Base-by-base conservation (phyloP, 2,888 invertebrate genomes). In the Chaitophorus viminalis region DNA sequence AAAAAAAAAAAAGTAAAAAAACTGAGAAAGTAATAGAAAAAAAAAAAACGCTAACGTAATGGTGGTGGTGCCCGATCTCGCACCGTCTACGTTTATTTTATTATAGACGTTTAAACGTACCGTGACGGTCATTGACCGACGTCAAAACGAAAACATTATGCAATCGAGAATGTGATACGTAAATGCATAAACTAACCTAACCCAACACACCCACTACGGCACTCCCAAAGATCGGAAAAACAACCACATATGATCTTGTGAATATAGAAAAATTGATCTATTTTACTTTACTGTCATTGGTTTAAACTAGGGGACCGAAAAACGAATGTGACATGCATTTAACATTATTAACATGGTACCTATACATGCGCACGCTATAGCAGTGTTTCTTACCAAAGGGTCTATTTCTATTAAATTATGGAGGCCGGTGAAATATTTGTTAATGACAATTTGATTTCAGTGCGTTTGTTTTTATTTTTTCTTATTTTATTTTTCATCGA, bases 1-100 rank as follows among this genome's bases (percentile, higher is more conserved):
- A 79, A 72, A 79, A 72, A 77, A 29, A 54, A 46, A 72, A 54
- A 83, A 65, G 18, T 29, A 70, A 54, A 33, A 18, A 31, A 11
- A 70, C 5, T 3, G 36, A 25, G 25, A 65, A n/a, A 36, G 14
- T 36, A n/a, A 36, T 8, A 39, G 6, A 29, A 6, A 25, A 25
- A 65, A 68, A 31, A 76, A 25, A 76, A 65, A 65, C 21, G 36
- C 84, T 18, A 76, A 76, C 75, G 76, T 76, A 76, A 77, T 85
- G 76, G 84, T 33, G 33, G 54, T n/a, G 65, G 17, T 46, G 31
- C 31, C 83, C 75, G 75, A 21, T 18, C 21, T 1, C n/a, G n/a
- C 14, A 8, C 29, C 25, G 60, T 52, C n/a, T 14, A 5, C 68
- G 3, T 46, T 46, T 76, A 46, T 39, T 25, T 76, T 46, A 46